Evolutionary conservation across 2,888 invertebrate species (phyloP), one percentile per base, ranked within the genome.

Genomic region (Monopis laevigella): DNA sequence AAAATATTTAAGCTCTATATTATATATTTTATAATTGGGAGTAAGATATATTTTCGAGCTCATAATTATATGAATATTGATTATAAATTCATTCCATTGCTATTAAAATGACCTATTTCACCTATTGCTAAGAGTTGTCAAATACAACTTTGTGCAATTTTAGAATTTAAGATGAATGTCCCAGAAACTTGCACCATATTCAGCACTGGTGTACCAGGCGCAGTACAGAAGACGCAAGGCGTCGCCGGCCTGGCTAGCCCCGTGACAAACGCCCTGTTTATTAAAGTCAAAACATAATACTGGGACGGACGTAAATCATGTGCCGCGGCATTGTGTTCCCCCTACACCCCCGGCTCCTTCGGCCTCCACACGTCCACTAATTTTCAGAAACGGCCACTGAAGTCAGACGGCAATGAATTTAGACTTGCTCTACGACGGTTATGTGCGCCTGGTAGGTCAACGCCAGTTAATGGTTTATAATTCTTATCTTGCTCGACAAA

Each of bases 211-310:
- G n/a, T n/a, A n/a, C n/a, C n/a, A n/a, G n/a, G n/a, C 43, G 30
- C 19, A 24, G 10, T 39, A 32, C 66, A 64, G 65, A 69, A 70
- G 58, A 67, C 69, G 62, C 56, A 57, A 46, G 62, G 62, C 75
- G 70, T 58, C 69, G n/a, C n/a, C n/a, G 58, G 48, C 48, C 52
- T 56, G 64, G 63, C 65, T 62, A 44, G 48, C 51, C n/a, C 50
- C 48, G 49, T 71, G 74, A 71, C 74, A 72, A 74, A 69, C 77
- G 80, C 73, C 65, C 77, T 82, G 82, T 81, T 80, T 83, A 82
- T 83, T 82, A 82, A 82, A 83, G 82, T 83, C 82, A 80, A 83
- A 84, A 83, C 82, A 83, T 84, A 83, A 83, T 82, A 80, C 81
- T 27, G 78, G 75, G 80, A 75, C 68, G 77, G 75, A 82, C 80